phyloP scores from a whole-genome alignment of 2,113 vertebrate genomes.

The Cyphomyrus discorhynchus region DNA sequence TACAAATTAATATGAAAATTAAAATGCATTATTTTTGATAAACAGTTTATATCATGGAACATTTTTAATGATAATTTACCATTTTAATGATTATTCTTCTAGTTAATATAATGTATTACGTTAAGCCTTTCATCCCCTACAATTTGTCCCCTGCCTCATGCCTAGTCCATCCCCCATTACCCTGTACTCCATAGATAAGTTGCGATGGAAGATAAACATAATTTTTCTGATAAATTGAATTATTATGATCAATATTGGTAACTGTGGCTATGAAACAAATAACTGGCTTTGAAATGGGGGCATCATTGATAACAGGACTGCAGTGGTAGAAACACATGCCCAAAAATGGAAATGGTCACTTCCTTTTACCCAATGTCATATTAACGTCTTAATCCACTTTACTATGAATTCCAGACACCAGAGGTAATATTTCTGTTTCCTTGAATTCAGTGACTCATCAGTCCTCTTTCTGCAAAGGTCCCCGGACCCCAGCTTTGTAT shows the following conservation, averaged over 20 bases:
- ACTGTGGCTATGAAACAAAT: neutral
- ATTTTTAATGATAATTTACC: neutral
- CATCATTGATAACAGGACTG: neutral
- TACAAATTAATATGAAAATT: neutral
- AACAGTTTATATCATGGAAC: neutral
- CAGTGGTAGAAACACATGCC: neutral
- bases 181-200: neutral
- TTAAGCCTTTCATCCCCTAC: neutral
- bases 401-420: neutral
- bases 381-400: neutral
- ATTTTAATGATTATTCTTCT: neutral
- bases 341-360: neutral
- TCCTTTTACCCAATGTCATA: neutral
- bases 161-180: neutral
- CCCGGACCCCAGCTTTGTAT: neutral
- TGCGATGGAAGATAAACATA: neutral
- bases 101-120: neutral
- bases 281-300: neutral
- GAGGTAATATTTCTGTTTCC: neutral
- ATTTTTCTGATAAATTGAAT: neutral
- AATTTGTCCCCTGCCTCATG: neutral
- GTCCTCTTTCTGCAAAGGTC: neutral
- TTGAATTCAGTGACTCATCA: slow-evolving; percentile 15
- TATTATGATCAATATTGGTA: neutral
- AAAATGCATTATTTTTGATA: neutral